Evolutionary conservation across 1,140 invertebrate genomes (phyloP).

Genomic region (Mactra quadrangularis): DNA sequence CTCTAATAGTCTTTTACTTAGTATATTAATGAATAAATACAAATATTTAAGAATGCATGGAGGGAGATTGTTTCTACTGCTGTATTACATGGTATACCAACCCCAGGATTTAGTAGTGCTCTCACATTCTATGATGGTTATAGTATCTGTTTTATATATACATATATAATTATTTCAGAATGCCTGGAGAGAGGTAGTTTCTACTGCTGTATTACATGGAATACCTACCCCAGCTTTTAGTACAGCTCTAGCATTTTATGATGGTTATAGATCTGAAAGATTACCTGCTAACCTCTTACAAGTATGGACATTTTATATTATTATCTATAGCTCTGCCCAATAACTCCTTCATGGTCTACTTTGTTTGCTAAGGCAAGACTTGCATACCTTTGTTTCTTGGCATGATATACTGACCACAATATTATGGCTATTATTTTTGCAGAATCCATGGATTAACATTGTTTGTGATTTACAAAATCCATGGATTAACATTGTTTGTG

Average conservation of each 20-base stretch:
- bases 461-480: too few species aligned
- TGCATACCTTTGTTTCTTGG: not conserved
- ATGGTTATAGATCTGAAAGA: conserved; percentile 93
- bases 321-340: not conserved
- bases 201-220: conserved; percentile 88
- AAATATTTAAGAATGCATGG: conserved; percentile 84
- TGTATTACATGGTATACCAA: conserved; percentile 92
- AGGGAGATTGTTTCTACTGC: conserved; percentile 86
- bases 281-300: conserved; percentile 97
- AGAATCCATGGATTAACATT: too few species aligned
- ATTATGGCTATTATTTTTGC: too few species aligned
- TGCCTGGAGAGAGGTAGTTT: conserved; percentile 86
- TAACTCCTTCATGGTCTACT: not conserved
- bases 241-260: conserved; percentile 98
- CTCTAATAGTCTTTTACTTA: too few species aligned
- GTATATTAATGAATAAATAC: too few species aligned
- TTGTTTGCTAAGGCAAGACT: not conserved
- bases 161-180: too few species aligned
- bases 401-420: too few species aligned
- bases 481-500: too few species aligned
- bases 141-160: too few species aligned
- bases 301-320: conserved; percentile 85
- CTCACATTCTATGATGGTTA: conserved; percentile 99
- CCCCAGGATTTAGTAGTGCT: conserved; percentile 96
- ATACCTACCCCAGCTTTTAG: conserved; percentile 96